Conservation (phyloP, 2,797 vertebrate species). For the Poeciliopsis infans region DNA sequence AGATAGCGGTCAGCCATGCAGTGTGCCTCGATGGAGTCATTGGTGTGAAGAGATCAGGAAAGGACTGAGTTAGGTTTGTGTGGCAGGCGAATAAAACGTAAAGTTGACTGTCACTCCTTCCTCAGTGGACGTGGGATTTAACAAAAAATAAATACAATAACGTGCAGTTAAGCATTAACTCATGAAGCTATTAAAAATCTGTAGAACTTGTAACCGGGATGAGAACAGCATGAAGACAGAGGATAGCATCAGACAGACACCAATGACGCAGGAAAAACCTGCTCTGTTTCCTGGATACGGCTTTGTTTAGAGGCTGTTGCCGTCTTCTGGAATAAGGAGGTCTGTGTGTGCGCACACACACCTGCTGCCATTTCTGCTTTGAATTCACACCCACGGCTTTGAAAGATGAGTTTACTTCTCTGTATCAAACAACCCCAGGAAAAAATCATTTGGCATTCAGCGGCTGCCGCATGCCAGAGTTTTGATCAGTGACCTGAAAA, state of each 20-base stretch:
- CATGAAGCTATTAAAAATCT: not conserved
- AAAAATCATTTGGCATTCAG: not conserved
- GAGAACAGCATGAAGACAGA: not conserved
- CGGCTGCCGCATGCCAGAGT: constrained; percentile 11
- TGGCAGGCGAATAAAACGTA: not conserved
- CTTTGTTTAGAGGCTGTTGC: constrained; percentile 59
- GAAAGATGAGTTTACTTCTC: not conserved
- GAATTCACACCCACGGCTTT: not conserved
- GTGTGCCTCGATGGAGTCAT: constrained; percentile 4
- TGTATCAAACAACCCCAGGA: not conserved
- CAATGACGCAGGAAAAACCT: constrained; percentile 52
- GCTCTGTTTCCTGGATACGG: constrained; percentile 67
- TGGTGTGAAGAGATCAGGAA: not conserved
- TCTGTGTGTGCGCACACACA: not conserved
- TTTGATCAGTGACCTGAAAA: constrained; percentile 12
- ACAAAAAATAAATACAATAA: not conserved
- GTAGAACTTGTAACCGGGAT: not conserved
- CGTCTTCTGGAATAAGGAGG: constrained; percentile 30
- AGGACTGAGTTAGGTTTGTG: not conserved
- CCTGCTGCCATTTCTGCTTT: not conserved
- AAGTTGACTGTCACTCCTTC: not conserved
- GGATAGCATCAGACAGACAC: not conserved
- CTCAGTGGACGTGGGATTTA: not conserved
- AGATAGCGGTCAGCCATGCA: constrained; percentile 58
- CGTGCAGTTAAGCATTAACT: no score